Percentiles rank a stretch among this genome's conserved stretches.
These are phyloP conservation scores for Clinocottus analis DNA, from an alignment of 2,113 vertebrate species.

Conservation along the genomic window DNA sequence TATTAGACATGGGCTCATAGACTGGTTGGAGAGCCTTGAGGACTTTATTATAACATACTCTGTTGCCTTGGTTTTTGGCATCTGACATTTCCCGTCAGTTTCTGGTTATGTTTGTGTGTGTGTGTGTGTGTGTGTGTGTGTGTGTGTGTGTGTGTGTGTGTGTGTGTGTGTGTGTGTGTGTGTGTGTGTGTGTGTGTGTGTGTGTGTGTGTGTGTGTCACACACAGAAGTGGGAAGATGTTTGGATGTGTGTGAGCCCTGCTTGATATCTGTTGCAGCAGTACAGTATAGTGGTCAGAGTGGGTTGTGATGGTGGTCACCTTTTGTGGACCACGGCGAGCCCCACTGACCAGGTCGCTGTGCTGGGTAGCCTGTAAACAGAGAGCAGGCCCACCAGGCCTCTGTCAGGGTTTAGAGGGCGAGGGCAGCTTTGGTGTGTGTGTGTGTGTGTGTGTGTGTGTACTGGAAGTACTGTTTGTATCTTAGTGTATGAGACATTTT, in stretches of 20 bases:
- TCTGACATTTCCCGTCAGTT: conserved; percentile 25
- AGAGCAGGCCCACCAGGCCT: conserved; percentile 69
- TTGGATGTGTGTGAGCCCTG: conserved; percentile 36
- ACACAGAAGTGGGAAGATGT: conserved; percentile 23
- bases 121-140: conserved; percentile 13
- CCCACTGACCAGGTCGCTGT: conserved; percentile 74
- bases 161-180: conserved; percentile 14
- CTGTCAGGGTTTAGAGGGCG: conserved; percentile 73
- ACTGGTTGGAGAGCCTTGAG: neutral
- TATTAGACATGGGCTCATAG: conserved; percentile 12
- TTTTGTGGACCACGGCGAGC: conserved; percentile 58
- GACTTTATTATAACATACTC: conserved; percentile 13
- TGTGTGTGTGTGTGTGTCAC: conserved; percentile 16
- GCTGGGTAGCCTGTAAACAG: conserved; percentile 81
- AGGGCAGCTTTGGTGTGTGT: conserved; percentile 60
- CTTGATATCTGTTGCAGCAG: conserved; percentile 65
- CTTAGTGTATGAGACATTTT: conserved; percentile 40
- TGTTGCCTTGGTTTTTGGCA: conserved; percentile 22
- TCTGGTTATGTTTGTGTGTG: conserved; percentile 12
- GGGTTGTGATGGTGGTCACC: conserved; percentile 65
- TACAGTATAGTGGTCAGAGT: conserved; percentile 43
- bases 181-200: conserved; percentile 13
- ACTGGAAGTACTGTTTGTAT: no score
- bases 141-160: conserved; percentile 18
- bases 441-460: neutral